Base-by-base conservation (phyloP, 2,888 invertebrate species). In the Ectobius pallidus region DNA sequence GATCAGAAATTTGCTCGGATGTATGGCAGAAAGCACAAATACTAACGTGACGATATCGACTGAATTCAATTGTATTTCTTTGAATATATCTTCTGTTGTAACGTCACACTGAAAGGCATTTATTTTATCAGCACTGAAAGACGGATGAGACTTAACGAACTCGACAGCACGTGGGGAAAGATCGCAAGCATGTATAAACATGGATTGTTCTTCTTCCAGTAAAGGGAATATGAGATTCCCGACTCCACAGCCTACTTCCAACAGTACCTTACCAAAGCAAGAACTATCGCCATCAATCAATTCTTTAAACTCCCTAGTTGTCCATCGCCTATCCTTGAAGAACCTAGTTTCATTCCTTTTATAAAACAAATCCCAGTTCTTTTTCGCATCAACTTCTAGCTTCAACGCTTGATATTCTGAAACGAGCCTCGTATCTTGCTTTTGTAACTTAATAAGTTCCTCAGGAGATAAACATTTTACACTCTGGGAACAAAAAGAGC, bases 311-410 rank as follows among this genome's bases (percentile, higher is more conserved):
- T 99, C 99, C 80, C 96, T 87, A 74, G 92, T 93, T 1, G 97
- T 98, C 99, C 99, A 99, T 81, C 96, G 96, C 18, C 98, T 88
- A 83, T 98, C 96, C 83, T 94, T 94, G 81, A 97, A 99, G 83
- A 99, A 98, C 78, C 93, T 89, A 0, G 92, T 94, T 78, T 94
- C 93, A 81, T 99, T 98, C 74, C 97, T 86, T 83, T 97, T 97
- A 82, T 98, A 99, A 83, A 99, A 99, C 69, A 96, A 85, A 83
- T 98, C 98, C 98, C 98, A 99, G 80, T 97, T 90, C 75, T 93
- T 92, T 79, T 91, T 91, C 0, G 96, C 94, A 78, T 97, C 91
- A 61, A 83, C 84, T 81, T 97, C 97, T 2, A 97, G 82, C 81
- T 92, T 90, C 1, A 85, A 84, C 1, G 94, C 95, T 80, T 92